Evolutionary conservation across 2,797 vertebrate species (phyloP).

Genomic region (Passerculus sandwichensis): DNA sequence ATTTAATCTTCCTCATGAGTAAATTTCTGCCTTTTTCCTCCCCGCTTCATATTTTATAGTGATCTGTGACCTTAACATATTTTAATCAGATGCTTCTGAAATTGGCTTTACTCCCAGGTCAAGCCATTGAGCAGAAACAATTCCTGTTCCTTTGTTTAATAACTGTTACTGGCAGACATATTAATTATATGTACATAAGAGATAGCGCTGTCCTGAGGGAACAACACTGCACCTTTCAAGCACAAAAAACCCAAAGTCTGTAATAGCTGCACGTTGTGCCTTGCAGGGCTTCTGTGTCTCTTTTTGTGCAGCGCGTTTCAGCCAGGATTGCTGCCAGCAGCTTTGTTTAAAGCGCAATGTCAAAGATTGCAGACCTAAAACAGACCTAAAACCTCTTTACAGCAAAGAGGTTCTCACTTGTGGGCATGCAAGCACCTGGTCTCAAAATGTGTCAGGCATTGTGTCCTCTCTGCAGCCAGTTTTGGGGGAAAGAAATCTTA

Average conservation of each 20-base stretch:
- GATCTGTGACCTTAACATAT: slow-evolving; percentile 55
- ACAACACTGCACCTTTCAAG: slow-evolving; percentile 34
- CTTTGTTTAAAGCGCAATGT: neutral
- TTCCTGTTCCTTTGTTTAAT: slow-evolving; percentile 62
- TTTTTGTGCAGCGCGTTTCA: neutral
- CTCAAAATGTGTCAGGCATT: neutral
- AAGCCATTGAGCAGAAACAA: slow-evolving; percentile 63
- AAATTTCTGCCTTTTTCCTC: slow-evolving; percentile 37
- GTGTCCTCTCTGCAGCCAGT: neutral
- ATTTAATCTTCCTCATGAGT: slow-evolving; percentile 24
- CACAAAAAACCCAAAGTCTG: neutral
- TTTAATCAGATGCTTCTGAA: slow-evolving; percentile 68
- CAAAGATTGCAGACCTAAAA: neutral
- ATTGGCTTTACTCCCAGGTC: slow-evolving; percentile 68
- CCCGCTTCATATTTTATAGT: slow-evolving; percentile 25
- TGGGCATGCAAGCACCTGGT: neutral
- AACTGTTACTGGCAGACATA: slow-evolving; percentile 67
- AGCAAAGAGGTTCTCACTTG: neutral
- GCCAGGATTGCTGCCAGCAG: neutral
- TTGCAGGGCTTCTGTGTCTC: neutral
- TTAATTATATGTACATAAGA: slow-evolving; percentile 73
- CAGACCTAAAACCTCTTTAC: neutral
- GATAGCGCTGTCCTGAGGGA: slow-evolving; percentile 31
- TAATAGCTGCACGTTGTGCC: neutral
- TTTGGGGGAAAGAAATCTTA: neutral